Conservation (phyloP, 1,140 invertebrate species). For the Brachionus rotundiformis region DNA sequence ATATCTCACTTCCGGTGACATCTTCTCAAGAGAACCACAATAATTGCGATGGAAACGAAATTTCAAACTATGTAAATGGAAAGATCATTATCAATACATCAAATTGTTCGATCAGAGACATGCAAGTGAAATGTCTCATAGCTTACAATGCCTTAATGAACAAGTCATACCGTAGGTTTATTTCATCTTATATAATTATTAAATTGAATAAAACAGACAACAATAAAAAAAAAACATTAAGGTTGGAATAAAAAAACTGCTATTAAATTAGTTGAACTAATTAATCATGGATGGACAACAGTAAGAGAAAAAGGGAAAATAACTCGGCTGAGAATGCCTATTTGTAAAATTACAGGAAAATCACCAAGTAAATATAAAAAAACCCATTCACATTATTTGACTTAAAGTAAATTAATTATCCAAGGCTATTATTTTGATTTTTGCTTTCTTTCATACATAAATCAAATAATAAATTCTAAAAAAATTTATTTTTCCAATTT, state of each 20-base stretch:
- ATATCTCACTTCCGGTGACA: slow-evolving; percentile 79
- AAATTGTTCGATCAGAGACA: slow-evolving; percentile 18
- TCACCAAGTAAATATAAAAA: background rate
- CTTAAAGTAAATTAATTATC: too few species aligned
- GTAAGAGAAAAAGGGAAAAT: slow-evolving; percentile 50
- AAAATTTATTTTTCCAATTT: too few species aligned
- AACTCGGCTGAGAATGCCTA: slow-evolving; percentile 42
- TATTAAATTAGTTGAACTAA: slow-evolving; percentile 48
- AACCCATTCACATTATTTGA: too few species aligned
- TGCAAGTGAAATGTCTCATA: slow-evolving; percentile 51
- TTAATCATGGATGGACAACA: slow-evolving; percentile 48
- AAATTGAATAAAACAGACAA: too few species aligned
- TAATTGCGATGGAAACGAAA: background rate
- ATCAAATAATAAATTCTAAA: too few species aligned
- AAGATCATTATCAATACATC: slow-evolving; percentile 2
- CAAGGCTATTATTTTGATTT: too few species aligned
- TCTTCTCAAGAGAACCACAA: slow-evolving; percentile 71
- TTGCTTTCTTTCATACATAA: too few species aligned
- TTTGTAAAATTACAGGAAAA: slow-evolving; percentile 38
- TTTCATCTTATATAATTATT: too few species aligned
- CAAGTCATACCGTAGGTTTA: background rate
- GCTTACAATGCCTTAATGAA: slow-evolving; percentile 46
- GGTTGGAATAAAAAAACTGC: slow-evolving; percentile 51
- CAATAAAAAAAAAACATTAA: too few species aligned
- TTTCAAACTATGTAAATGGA: background rate